Conservation (phyloP, 2,888 invertebrate genomes). For the Cephus sareptanus region DNA sequence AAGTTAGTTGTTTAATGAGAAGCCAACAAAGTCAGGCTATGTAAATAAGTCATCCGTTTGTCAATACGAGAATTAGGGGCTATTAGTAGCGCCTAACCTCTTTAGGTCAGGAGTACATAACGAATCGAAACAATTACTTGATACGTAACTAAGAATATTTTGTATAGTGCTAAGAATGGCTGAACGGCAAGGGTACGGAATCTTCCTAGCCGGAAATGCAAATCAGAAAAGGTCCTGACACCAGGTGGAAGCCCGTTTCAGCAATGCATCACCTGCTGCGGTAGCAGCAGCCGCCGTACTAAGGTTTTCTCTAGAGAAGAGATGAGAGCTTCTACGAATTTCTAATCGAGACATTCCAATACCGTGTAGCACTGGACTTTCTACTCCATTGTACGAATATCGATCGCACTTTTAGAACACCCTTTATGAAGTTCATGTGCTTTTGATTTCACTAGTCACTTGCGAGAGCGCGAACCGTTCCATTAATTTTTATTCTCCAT, state of each 20-base stretch:
- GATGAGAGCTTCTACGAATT: neutral
- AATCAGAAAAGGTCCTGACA: neutral
- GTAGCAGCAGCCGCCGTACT: constrained; percentile 23
- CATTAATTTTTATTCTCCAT: too few relatives aligned
- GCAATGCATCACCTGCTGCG: constrained; percentile 51
- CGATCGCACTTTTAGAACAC: neutral
- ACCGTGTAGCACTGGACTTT: neutral
- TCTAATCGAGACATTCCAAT: neutral
- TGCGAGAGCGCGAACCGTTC: neutral
- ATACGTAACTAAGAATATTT: neutral
- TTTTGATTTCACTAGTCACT: neutral
- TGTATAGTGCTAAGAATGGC: neutral
- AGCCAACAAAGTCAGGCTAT: neutral
- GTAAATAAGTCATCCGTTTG: neutral
- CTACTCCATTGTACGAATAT: neutral
- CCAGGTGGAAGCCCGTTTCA: neutral
- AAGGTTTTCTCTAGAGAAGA: constrained; percentile 24
- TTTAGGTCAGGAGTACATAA: neutral
- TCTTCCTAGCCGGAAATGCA: neutral
- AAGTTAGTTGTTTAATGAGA: neutral
- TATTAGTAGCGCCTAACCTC: neutral
- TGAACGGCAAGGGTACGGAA: neutral
- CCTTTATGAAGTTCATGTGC: neutral
- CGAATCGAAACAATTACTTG: neutral
- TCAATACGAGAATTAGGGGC: neutral